Evolutionary conservation across 2,113 vertebrate species (phyloP).

Genomic region (Thamnaconus septentrionalis): DNA sequence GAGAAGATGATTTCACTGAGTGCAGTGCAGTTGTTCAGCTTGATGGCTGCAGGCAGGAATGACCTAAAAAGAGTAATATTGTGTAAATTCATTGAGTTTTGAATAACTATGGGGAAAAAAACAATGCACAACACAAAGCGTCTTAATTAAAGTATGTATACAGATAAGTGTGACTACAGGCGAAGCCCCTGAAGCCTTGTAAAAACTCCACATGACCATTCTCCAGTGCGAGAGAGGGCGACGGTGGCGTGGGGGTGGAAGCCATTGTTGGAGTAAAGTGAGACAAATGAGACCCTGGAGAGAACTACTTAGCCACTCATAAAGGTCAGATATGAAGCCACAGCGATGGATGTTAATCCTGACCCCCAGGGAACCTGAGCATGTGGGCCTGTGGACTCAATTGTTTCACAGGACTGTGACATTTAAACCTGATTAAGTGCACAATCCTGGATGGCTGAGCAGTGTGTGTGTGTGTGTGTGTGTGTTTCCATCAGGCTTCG

Average conservation of each 20-base stretch:
- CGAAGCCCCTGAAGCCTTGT: slow-evolving; percentile 1
- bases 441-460: slow-evolving; percentile 44
- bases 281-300: slow-evolving; percentile 74
- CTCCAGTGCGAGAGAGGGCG: slow-evolving; percentile 9
- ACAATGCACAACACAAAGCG: no score
- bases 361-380: slow-evolving; percentile 55
- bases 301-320: slow-evolving; percentile 62
- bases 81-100: no score
- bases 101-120: no score
- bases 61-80: no score
- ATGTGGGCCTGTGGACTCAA: slow-evolving; percentile 53
- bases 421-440: slow-evolving; percentile 64
- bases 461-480: slow-evolving; percentile 21
- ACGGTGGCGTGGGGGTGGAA: slow-evolving; percentile 20
- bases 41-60: no score
- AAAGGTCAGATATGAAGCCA: slow-evolving; percentile 76
- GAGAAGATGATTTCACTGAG: no score
- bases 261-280: slow-evolving; percentile 49
- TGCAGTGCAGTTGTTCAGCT: no score
- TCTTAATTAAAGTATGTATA: no score
- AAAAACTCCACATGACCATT: slow-evolving; percentile 3
- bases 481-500: slow-evolving; percentile 16
- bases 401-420: slow-evolving; percentile 69
- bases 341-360: slow-evolving; percentile 71
- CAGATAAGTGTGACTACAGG: no score